Evolutionary conservation across 1,140 invertebrate genomes (phyloP).

Genomic region (Manduca sexta): DNA sequence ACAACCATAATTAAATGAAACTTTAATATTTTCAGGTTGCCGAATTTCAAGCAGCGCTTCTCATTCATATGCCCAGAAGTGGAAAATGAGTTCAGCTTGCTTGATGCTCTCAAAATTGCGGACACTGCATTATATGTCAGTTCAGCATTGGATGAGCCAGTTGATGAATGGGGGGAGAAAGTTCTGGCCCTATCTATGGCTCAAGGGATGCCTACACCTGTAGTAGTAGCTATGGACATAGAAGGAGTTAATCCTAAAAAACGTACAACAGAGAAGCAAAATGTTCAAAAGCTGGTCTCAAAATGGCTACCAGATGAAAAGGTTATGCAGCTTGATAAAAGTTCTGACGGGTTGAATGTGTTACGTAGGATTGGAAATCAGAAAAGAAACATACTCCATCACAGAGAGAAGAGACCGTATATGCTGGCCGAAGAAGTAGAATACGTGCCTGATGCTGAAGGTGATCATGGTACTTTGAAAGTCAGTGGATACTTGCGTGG

Average conservation of each 20-base stretch:
- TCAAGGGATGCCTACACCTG: conserved; percentile 88
- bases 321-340: conserved; percentile 83
- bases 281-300: conserved; percentile 82
- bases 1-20: no score
- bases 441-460: conserved; percentile 76
- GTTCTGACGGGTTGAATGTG: conserved; percentile 84
- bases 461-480: conserved; percentile 82
- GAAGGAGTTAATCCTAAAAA: conserved; percentile 83
- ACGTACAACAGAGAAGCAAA: conserved; percentile 82
- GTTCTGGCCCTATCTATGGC: conserved; percentile 82
- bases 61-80: conserved; percentile 82
- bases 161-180: conserved; percentile 85
- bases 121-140: conserved; percentile 87
- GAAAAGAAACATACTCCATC: conserved; percentile 83
- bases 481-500: conserved; percentile 91
- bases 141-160: conserved; percentile 76
- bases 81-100: conserved; percentile 80
- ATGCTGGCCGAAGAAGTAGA: conserved; percentile 86
- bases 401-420: conserved; percentile 85
- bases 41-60: conserved; percentile 90
- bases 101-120: conserved; percentile 90
- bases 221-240: conserved; percentile 85
- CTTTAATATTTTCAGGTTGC: conserved; percentile 78
- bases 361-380: conserved; percentile 87
- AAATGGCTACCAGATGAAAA: conserved; percentile 90